Conservation (phyloP, 2,797 vertebrate genomes). For the Alcedo quadribrachys region DNA sequence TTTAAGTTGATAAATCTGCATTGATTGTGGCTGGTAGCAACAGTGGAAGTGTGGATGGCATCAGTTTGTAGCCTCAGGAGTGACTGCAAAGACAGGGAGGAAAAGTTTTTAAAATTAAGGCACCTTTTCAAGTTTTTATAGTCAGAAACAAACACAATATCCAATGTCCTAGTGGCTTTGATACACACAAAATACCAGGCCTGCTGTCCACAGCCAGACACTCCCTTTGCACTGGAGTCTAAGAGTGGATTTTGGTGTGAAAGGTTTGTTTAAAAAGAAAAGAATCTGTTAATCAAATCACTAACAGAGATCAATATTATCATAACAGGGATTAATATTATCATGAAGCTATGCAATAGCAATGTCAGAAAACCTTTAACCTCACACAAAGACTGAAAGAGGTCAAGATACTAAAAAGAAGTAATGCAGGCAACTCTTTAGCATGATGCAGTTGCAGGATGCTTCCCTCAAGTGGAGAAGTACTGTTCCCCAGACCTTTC, state of each 20-base stretch:
- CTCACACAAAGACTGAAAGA: neutral
- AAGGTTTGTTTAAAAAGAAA: neutral
- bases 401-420: neutral
- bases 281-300: neutral
- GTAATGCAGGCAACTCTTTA: neutral
- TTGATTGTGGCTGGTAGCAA: neutral
- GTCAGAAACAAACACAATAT: neutral
- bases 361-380: neutral
- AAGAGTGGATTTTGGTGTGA: neutral
- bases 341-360: neutral
- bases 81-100: neutral
- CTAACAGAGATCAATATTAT: neutral
- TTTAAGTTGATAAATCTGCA: neutral
- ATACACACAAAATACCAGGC: neutral
- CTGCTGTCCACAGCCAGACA: neutral
- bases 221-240: neutral
- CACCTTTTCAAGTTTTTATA: neutral
- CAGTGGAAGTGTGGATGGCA: neutral
- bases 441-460: neutral
- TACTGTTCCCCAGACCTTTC: neutral
- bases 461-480: fast-evolving
- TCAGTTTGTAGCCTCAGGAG: neutral
- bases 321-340: neutral
- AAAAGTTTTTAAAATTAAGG: neutral
- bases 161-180: neutral